A percentile compares a stretch with the other conserved stretches of the same genome.
Evolutionary conservation across 2,113 vertebrate species (phyloP).

Genomic region (Percina caprodes): DNA sequence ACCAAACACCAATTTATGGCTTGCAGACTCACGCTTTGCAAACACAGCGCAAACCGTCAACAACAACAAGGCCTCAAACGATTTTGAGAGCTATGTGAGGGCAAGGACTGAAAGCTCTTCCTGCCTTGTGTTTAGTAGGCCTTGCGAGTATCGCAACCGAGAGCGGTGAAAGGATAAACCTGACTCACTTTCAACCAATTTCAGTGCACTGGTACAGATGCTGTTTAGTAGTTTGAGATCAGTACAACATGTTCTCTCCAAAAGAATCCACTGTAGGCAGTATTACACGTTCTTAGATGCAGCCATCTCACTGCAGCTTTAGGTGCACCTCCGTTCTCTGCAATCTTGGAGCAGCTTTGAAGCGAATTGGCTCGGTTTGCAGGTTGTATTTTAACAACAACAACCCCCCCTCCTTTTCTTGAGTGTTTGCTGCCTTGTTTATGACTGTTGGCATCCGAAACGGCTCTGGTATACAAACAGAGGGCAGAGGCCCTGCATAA

Average conservation of each 20-base stretch:
- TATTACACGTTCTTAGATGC: neutral
- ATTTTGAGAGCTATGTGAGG: slow-evolving; percentile 50
- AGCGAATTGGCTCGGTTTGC: slow-evolving; percentile 60
- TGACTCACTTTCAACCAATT: slow-evolving; percentile 42
- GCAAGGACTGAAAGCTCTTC: slow-evolving; percentile 48
- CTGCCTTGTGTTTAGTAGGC: slow-evolving; percentile 43
- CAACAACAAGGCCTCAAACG: slow-evolving; percentile 66
- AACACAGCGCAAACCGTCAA: slow-evolving; percentile 52
- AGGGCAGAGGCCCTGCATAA: slow-evolving; percentile 46
- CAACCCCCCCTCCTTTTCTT: slow-evolving; percentile 7
- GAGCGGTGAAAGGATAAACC: slow-evolving; percentile 40
- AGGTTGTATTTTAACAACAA: slow-evolving; percentile 71
- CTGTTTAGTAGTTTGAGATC: slow-evolving; percentile 32
- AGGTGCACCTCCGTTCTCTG: slow-evolving; percentile 27
- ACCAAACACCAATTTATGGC: slow-evolving; percentile 79
- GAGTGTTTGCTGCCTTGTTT: slow-evolving; percentile 72
- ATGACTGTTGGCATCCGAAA: slow-evolving; percentile 56
- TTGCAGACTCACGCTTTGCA: slow-evolving; percentile 57
- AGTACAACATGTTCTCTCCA: slow-evolving; percentile 20
- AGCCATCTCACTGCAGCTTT: neutral
- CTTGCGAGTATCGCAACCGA: slow-evolving; percentile 12
- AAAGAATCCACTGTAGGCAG: slow-evolving; percentile 3
- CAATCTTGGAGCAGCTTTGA: slow-evolving; percentile 75
- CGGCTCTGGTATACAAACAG: slow-evolving; percentile 52
- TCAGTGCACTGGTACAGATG: slow-evolving; percentile 27